phyloP scores from a whole-genome alignment of 2,113 vertebrate genomes.

The Colossoma macropomum region DNA sequence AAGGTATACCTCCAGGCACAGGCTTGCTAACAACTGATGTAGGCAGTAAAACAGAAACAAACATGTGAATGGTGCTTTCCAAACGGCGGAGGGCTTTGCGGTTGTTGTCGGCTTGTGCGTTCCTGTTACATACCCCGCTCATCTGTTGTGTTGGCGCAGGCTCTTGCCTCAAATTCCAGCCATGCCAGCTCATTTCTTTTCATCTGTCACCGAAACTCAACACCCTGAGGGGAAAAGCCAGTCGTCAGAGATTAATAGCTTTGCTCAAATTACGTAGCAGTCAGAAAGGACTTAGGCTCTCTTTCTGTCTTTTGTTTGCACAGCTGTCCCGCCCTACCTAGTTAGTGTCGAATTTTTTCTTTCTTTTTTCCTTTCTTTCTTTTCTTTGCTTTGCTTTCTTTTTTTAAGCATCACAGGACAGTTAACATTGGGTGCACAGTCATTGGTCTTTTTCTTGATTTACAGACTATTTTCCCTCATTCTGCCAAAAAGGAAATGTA shows the following conservation, averaged over 20 bases:
- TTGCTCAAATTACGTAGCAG: slow-evolving; percentile 63
- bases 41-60: neutral
- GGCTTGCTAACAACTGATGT: neutral
- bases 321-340: slow-evolving; percentile 61
- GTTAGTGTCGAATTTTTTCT: slow-evolving; percentile 41
- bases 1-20: neutral
- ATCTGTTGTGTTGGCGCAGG: slow-evolving; percentile 24
- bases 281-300: slow-evolving; percentile 45
- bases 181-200: slow-evolving; percentile 64
- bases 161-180: slow-evolving; percentile 59
- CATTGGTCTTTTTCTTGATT: neutral
- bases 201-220: slow-evolving; percentile 68
- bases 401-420: neutral
- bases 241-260: slow-evolving; percentile 65
- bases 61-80: neutral
- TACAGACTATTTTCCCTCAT: neutral
- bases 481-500: slow-evolving; percentile 13
- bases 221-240: slow-evolving; percentile 58
- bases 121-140: slow-evolving; percentile 17
- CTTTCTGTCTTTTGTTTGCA: slow-evolving; percentile 62
- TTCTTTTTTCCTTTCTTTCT: neutral
- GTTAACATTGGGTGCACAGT: neutral
- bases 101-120: slow-evolving; percentile 10
- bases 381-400: neutral
- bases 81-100: neutral